A percentile compares a stretch with the other conserved stretches of the same genome.
Conservation (phyloP, 2,797 vertebrate species). For the Clarias pachynema region DNA sequence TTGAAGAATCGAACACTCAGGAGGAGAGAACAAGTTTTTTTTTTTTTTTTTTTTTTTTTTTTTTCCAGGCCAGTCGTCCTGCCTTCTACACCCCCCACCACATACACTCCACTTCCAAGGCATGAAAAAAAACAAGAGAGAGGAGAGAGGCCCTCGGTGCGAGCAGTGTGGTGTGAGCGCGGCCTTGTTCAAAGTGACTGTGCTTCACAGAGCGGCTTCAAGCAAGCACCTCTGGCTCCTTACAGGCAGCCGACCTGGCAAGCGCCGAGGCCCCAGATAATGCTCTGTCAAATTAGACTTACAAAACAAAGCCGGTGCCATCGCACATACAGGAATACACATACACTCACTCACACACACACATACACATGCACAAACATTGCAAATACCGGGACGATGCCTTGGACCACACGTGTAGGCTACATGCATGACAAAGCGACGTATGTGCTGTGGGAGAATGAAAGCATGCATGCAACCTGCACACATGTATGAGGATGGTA, state of each 20-base stretch:
- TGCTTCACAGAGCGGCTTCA: constrained; percentile 77
- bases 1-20: constrained; percentile 66
- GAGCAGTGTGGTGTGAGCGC: constrained; percentile 60
- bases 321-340: constrained; percentile 32
- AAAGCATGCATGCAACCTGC: constrained; percentile 39
- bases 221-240: constrained; percentile 79
- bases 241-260: constrained; percentile 79
- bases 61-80: constrained; percentile 63
- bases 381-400: constrained; percentile 27
- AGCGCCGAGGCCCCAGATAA: constrained; percentile 80
- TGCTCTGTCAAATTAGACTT: constrained; percentile 82
- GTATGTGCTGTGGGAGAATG: constrained; percentile 34
- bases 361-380: constrained; percentile 1
- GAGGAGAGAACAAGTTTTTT: constrained; percentile 50
- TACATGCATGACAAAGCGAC: constrained; percentile 35
- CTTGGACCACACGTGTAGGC: constrained; percentile 38
- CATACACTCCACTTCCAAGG: constrained; percentile 70
- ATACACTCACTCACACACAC: constrained; percentile 17
- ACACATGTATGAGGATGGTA: constrained; percentile 25
- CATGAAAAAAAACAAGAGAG: constrained; percentile 61
- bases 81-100: constrained; percentile 60
- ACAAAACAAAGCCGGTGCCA: constrained; percentile 79
- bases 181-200: constrained; percentile 73
- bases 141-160: constrained; percentile 69
- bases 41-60: constrained; percentile 15